These are phyloP conservation scores for Macrotus californicus DNA, from an alignment of 2,113 vertebrate genomes.

Conservation along the genomic window DNA sequence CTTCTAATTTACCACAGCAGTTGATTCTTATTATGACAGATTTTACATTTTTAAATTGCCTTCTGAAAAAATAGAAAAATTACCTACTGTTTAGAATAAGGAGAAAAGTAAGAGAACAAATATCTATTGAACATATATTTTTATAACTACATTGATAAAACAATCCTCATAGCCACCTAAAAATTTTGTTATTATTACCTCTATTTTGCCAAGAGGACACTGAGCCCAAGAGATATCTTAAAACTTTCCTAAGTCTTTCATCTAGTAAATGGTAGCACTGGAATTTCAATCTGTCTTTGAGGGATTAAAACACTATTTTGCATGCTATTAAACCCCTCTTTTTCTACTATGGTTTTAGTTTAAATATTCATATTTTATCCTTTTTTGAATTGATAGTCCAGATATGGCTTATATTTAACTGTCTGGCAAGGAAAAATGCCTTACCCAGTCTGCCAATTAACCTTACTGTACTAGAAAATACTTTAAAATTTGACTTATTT, in stretches of 20 bases:
- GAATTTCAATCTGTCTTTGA: neutral
- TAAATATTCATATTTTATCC: neutral
- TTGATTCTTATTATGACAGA: neutral
- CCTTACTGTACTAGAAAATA: neutral
- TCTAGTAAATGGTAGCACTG: neutral
- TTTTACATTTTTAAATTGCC: neutral
- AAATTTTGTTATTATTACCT: neutral
- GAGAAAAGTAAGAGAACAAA: neutral
- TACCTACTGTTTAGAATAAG: neutral
- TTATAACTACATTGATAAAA: neutral
- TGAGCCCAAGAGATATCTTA: neutral
- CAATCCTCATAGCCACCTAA: neutral
- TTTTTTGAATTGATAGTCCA: neutral
- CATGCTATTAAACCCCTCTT: neutral
- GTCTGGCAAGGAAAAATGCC: neutral
- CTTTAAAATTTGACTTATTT: neutral
- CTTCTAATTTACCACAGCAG: neutral
- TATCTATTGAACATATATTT: neutral
- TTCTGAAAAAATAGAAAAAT: neutral
- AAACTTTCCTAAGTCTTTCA: too few species aligned
- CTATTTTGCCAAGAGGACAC: neutral
- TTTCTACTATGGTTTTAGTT: neutral
- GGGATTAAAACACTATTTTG: neutral
- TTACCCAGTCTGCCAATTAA: neutral
- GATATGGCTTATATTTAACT: neutral